Conservation (phyloP, 2,113 vertebrate species). For the Burhinus bistriatus region DNA sequence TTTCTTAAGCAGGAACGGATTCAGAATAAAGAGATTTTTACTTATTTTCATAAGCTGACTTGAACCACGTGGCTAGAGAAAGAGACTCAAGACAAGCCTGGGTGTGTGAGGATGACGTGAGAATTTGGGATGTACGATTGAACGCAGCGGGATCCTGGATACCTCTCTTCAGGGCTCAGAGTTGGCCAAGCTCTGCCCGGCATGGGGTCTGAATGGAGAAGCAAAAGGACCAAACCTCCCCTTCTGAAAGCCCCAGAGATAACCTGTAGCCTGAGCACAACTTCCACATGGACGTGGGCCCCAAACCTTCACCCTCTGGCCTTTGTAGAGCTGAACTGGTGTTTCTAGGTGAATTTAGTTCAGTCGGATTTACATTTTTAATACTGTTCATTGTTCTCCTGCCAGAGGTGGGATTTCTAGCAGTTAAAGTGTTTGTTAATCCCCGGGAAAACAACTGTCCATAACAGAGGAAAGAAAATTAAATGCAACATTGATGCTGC, state of each 20-base stretch:
- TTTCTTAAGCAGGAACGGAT: background rate
- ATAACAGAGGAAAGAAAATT: background rate
- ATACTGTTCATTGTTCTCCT: background rate
- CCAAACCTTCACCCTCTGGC: background rate
- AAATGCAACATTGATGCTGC: background rate
- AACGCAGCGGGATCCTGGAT: background rate
- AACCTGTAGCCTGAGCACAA: background rate
- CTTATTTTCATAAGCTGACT: background rate
- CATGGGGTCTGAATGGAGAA: background rate
- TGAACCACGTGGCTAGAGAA: background rate
- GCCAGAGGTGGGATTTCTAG: background rate
- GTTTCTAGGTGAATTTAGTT: background rate
- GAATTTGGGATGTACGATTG: background rate
- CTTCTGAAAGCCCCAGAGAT: background rate
- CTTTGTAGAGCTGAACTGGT: background rate
- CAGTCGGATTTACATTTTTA: background rate
- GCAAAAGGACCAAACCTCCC: background rate
- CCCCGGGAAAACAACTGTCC: background rate
- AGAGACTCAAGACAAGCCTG: background rate
- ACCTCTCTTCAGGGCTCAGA: background rate
- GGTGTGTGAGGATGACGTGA: background rate
- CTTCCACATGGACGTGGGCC: rapidly evolving
- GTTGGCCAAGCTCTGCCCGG: background rate
- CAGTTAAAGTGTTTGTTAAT: background rate
- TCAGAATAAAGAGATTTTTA: background rate